Conservation (phyloP, 2,888 invertebrate species). For the Oscheius myriophilus region DNA sequence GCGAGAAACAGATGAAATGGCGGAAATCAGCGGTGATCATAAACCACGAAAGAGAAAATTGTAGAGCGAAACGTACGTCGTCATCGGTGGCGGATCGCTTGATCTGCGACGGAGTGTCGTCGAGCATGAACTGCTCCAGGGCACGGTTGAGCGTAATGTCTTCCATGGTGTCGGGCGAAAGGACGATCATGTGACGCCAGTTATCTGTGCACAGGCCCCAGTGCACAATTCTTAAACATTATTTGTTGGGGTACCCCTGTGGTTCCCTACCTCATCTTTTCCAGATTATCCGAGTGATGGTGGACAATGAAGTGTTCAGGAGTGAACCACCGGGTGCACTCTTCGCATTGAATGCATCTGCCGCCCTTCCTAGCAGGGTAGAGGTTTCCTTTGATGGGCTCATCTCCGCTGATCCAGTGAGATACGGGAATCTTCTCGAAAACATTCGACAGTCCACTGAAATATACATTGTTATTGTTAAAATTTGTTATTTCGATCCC, state of each 20-base stretch:
- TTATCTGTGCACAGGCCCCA: slow-evolving; percentile 16
- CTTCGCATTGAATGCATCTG: slow-evolving; percentile 24
- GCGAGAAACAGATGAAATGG: no score
- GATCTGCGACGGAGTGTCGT: slow-evolving; percentile 1
- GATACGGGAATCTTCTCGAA: slow-evolving; percentile 4
- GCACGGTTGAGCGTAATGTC: not conserved
- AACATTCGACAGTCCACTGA: slow-evolving; percentile 2
- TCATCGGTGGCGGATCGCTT: slow-evolving; percentile 9
- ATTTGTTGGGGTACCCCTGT: not conserved
- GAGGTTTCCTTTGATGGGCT: slow-evolving; percentile 5
- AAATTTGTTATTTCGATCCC: no score
- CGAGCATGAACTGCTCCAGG: slow-evolving; percentile 5
- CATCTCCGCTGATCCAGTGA: slow-evolving; percentile 11
- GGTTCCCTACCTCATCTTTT: slow-evolving; percentile 9
- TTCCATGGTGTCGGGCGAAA: not conserved
- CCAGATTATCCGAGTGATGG: slow-evolving; percentile 4
- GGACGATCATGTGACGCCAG: slow-evolving; percentile 13
- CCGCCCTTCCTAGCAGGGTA: slow-evolving; percentile 26
- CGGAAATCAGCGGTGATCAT: no score
- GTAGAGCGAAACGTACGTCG: not conserved
- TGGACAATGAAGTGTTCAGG: slow-evolving; percentile 24
- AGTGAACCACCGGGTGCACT: slow-evolving; percentile 20
- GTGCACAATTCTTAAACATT: slow-evolving; percentile 17
- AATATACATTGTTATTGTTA: not conserved
- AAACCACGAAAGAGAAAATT: no score